Conservation (phyloP, 2,113 vertebrate genomes). For the Actinemys pallida region DNA sequence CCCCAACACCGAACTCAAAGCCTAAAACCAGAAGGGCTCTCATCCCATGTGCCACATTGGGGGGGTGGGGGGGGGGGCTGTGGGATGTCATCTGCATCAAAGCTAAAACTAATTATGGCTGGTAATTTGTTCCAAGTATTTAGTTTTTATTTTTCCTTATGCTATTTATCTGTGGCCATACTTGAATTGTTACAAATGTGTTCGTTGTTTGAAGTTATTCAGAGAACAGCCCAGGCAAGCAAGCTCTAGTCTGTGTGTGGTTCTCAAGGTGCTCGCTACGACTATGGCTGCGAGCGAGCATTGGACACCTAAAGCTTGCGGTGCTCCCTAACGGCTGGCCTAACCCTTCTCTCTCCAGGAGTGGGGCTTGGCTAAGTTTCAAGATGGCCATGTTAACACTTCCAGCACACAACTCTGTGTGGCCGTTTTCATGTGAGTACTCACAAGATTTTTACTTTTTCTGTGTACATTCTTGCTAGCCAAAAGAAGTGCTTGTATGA, state of each 20-base stretch:
- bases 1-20: not conserved
- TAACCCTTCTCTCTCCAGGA: not conserved
- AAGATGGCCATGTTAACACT: not conserved
- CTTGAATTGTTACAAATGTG: not conserved
- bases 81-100: not conserved
- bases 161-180: not conserved
- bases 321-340: not conserved
- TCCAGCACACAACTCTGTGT: not conserved
- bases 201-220: not conserved
- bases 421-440: not conserved
- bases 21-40: not conserved
- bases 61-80: not conserved
- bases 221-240: not conserved
- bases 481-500: not conserved
- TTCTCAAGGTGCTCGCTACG: fast-evolving
- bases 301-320: fast-evolving
- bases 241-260: fast-evolving
- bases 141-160: not conserved
- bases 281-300: not conserved
- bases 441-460: constrained; percentile 17
- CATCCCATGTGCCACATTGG: not conserved
- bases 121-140: not conserved
- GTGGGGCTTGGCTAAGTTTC: not conserved
- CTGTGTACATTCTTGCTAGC: not conserved
- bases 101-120: not conserved